These are phyloP conservation scores for Stegastes partitus DNA, from an alignment of 2,113 vertebrate species.

Conservation along the genomic window DNA sequence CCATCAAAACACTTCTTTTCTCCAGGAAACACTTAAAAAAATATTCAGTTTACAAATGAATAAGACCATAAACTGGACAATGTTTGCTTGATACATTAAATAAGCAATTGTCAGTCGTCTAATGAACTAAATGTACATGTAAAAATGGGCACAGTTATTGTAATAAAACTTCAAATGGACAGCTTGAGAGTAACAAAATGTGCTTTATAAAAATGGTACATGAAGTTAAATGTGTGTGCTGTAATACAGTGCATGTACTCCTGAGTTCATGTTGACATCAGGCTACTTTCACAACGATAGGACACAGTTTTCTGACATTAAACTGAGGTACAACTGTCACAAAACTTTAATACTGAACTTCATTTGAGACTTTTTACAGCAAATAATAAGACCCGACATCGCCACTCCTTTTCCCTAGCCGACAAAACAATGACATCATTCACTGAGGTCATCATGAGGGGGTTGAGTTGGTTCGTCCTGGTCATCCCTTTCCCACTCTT, in stretches of 20 bases:
- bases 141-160: background rate
- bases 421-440: conserved; percentile 49
- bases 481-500: conserved; percentile 43
- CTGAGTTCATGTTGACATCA: conserved; percentile 9
- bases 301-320: background rate
- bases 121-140: background rate
- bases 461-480: conserved; percentile 4
- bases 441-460: conserved; percentile 34
- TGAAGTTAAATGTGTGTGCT: background rate
- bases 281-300: background rate
- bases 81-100: too few species aligned
- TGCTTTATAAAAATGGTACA: background rate
- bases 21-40: background rate
- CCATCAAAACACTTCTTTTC: background rate
- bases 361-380: background rate
- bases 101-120: background rate
- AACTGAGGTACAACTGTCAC: background rate
- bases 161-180: too few species aligned
- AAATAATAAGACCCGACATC: background rate
- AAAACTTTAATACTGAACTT: conserved; percentile 15
- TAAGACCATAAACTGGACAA: background rate
- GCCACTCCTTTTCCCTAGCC: background rate
- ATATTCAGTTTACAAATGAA: background rate
- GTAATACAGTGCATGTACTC: conserved; percentile 9
- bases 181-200: background rate